These are phyloP conservation scores for Geotrypetes seraphini DNA, from an alignment of 2,797 vertebrate genomes.

Conservation along the genomic window DNA sequence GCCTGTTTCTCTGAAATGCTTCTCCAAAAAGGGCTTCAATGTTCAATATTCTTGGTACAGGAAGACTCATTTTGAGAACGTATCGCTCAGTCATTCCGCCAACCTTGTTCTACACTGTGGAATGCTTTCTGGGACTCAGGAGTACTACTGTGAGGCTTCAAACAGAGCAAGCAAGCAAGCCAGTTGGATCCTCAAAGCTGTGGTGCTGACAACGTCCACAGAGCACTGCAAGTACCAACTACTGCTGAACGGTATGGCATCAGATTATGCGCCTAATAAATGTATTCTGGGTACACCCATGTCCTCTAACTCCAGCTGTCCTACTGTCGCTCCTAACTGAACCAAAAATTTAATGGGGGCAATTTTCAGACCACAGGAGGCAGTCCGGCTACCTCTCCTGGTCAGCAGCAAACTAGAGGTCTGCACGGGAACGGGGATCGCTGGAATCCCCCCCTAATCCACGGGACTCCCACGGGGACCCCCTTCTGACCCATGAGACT, in stretches of 20 bases:
- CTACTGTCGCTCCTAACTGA: too few species aligned
- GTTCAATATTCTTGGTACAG: slow-evolving; percentile 46
- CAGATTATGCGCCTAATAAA: too few species aligned
- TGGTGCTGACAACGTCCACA: slow-evolving; percentile 24
- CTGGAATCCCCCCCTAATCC: too few species aligned
- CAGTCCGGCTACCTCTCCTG: too few species aligned
- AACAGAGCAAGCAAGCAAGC: slow-evolving; percentile 35
- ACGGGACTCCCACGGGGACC: too few species aligned
- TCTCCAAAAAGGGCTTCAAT: slow-evolving; percentile 21
- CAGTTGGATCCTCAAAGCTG: slow-evolving; percentile 34
- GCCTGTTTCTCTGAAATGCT: slow-evolving; percentile 37
- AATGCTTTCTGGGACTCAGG: background rate
- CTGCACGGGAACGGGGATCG: too few species aligned
- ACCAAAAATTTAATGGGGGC: too few species aligned
- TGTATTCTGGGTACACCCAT: too few species aligned
- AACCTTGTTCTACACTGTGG: slow-evolving; percentile 41
- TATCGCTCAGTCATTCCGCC: slow-evolving; percentile 2
- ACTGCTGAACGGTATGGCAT: background rate
- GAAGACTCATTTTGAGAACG: background rate
- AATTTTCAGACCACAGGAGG: too few species aligned
- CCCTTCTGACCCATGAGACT: too few species aligned
- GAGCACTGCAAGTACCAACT: slow-evolving; percentile 15
- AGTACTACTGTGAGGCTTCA: slow-evolving; percentile 37
- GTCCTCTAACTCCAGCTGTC: too few species aligned
- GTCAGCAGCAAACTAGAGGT: too few species aligned